These are phyloP conservation scores for Kryptolebias marmoratus DNA, from an alignment of 2,113 vertebrate species.

Conservation along the genomic window DNA sequence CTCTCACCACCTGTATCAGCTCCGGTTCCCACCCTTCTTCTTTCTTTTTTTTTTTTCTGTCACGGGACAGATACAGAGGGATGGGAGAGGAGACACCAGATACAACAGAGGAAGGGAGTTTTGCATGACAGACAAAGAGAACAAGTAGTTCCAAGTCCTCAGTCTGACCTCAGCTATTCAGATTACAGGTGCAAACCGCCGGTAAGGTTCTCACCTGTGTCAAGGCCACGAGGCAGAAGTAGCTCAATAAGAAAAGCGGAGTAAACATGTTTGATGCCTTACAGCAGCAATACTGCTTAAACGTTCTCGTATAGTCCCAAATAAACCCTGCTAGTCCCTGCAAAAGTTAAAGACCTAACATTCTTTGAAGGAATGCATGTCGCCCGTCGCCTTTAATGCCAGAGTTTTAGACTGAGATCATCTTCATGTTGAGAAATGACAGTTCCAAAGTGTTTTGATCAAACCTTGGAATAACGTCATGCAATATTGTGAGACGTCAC, in stretches of 20 bases:
- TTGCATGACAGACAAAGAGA: slow-evolving; percentile 38
- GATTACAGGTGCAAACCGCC: slow-evolving; percentile 55
- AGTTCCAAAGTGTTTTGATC: no score
- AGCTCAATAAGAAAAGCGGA: slow-evolving; percentile 43
- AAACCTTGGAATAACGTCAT: no score
- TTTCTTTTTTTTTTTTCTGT: slow-evolving; percentile 20
- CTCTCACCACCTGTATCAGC: slow-evolving; percentile 66
- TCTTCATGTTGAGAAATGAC: no score
- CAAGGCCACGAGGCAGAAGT: slow-evolving; percentile 15
- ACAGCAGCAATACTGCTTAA: background rate
- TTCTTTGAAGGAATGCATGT: no score
- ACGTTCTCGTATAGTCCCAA: slow-evolving; percentile 17
- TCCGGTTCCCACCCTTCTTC: slow-evolving; percentile 57
- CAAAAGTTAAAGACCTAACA: no score
- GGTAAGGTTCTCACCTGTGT: slow-evolving; percentile 34
- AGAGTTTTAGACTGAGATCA: no score
- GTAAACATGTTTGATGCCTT: slow-evolving; percentile 6
- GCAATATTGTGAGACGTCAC: no score
- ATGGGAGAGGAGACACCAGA: slow-evolving; percentile 42
- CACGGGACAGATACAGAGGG: slow-evolving; percentile 26
- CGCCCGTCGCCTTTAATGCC: background rate
- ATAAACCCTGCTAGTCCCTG: background rate
- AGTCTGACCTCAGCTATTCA: slow-evolving; percentile 56
- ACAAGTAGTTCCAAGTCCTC: slow-evolving; percentile 45
- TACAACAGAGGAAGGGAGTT: slow-evolving; percentile 47